Conservation (phyloP, 2,888 invertebrate species). For the Yponomeuta sedellus region DNA sequence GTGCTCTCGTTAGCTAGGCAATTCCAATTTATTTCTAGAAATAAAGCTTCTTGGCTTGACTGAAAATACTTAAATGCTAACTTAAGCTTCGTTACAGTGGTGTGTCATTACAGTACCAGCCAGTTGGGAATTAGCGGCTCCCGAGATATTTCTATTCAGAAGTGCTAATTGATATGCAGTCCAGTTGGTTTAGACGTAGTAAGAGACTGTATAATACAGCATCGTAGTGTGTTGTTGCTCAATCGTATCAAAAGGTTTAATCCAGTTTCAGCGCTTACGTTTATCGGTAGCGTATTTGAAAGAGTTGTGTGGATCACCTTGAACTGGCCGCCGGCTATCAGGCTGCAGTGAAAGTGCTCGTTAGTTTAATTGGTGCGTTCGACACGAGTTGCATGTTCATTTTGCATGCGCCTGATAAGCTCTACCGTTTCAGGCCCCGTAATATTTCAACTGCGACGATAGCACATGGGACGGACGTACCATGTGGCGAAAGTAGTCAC, state of each 20-base stretch:
- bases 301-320: slow-evolving; percentile 56
- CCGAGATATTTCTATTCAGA: slow-evolving; percentile 29
- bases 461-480: neutral
- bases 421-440: slow-evolving; percentile 15
- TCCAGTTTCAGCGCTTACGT: slow-evolving; percentile 14
- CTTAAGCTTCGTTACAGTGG: slow-evolving; percentile 1
- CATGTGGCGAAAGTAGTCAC: slow-evolving; percentile 10
- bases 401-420: slow-evolving; percentile 57
- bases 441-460: slow-evolving; percentile 14
- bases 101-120: neutral
- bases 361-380: slow-evolving; percentile 63
- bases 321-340: slow-evolving; percentile 52
- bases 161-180: slow-evolving; percentile 23
- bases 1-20: slow-evolving; percentile 48
- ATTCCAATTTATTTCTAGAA: slow-evolving; percentile 43
- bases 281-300: slow-evolving; percentile 21
- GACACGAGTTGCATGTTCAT: slow-evolving; percentile 44
- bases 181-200: neutral
- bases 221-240: slow-evolving; percentile 5
- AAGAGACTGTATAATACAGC: neutral
- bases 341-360: slow-evolving; percentile 65
- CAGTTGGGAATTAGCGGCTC: slow-evolving; percentile 30
- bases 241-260: slow-evolving; percentile 11
- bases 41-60: slow-evolving; percentile 23
- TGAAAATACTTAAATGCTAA: slow-evolving; percentile 3